Base-by-base conservation (phyloP, 2,888 invertebrate genomes). In the Anarsia innoxiella region DNA sequence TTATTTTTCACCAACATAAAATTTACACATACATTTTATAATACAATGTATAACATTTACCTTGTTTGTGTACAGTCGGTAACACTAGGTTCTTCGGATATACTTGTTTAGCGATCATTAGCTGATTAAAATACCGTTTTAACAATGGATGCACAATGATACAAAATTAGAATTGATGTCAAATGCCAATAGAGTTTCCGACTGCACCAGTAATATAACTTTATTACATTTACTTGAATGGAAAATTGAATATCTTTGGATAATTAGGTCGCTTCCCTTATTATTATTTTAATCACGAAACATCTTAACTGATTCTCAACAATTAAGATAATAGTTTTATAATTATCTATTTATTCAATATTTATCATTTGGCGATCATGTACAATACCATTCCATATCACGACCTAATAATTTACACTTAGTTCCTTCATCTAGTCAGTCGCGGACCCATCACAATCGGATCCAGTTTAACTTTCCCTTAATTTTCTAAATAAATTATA, bases 401-500 rank as follows among this genome's bases (percentile, higher is more conserved):
- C 80, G 70, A n/a, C n/a, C n/a, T 73, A 59, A 63, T 68, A 75
- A 73, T 73, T 68, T 82, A 80, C 73, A 74, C 64, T 79, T 79
- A 80, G 74, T 70, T 71, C 71, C 71, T 74, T 77, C 80, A 79
- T 67, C 83, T 84, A 84, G 77, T 83, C 83, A 84, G 83, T 84
- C 83, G 79, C 59, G 77, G 83, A 76, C 66, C 83, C 75, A 43
- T 65, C 62, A 59, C 69, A 58, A 59, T 52, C 55, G 74, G 82
- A 78, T 73, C 83, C 83, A 78, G 64, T 74, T 69, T 76, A 77
- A 73, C 82, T 65, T 79, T 75, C 76, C 78, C 65, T 73, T 75
- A 73, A 55, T 62, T 67, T 67, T 61, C 74, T 82, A 78, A 78
- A 83, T 80, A 83, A 83, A 82, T 84, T 77, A 83, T 82, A 83